Evolutionary conservation across 2,113 vertebrate species (phyloP).

Genomic region (Herpetotheres cachinnans): DNA sequence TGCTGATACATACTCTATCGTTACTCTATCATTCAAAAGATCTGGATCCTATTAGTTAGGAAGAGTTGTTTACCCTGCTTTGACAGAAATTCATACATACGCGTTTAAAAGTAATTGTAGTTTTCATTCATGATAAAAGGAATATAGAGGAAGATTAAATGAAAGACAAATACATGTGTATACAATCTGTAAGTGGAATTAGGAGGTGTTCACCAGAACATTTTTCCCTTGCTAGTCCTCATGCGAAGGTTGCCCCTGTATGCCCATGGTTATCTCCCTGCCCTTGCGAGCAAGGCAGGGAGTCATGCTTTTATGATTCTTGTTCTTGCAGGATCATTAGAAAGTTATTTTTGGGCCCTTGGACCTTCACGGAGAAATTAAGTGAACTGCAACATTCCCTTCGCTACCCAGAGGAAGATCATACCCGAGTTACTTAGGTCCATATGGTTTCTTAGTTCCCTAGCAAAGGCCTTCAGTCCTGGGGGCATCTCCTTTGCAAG

Average conservation of each 20-base stretch:
- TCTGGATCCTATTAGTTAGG: background rate
- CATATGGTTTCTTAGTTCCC: background rate
- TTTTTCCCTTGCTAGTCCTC: background rate
- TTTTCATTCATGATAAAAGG: background rate
- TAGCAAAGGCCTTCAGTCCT: background rate
- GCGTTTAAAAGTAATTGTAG: background rate
- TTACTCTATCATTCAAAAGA: background rate
- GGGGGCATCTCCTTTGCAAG: background rate
- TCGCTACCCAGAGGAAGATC: background rate
- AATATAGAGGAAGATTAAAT: background rate
- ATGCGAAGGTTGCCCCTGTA: background rate
- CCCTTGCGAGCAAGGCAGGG: background rate
- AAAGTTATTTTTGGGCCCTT: background rate
- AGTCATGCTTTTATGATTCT: background rate
- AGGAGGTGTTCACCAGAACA: background rate
- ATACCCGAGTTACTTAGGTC: background rate
- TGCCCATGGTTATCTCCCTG: background rate
- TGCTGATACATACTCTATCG: background rate
- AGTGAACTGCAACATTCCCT: background rate
- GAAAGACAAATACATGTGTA: background rate
- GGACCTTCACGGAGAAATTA: background rate
- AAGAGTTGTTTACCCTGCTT: background rate
- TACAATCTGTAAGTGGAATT: background rate
- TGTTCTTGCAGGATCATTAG: background rate
- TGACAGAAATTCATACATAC: background rate